A percentile compares a stretch with the other conserved stretches of the same genome.
phyloP scores from a whole-genome alignment of 2,113 vertebrate genomes.

The Sinocyclocheilus rhinocerous region DNA sequence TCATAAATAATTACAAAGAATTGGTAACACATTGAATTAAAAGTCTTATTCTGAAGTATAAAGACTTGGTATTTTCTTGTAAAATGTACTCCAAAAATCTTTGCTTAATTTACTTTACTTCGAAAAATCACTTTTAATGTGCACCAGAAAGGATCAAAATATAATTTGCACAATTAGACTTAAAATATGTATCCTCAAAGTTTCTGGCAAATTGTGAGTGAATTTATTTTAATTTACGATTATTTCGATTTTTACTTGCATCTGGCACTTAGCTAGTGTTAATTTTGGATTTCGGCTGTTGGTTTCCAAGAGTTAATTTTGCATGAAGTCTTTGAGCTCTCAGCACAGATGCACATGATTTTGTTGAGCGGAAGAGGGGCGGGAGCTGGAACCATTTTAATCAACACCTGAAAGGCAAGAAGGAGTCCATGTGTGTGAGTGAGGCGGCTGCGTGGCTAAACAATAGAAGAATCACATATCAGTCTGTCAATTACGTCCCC shows the following conservation, averaged over 20 bases:
- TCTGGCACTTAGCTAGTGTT: neutral
- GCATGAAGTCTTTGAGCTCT: neutral
- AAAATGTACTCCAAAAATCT: neutral
- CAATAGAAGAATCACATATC: slow-evolving; percentile 23
- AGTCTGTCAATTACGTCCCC: slow-evolving; percentile 30
- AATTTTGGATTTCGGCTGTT: neutral
- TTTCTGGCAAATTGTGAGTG: neutral
- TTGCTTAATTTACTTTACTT: too few species aligned
- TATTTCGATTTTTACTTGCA: neutral
- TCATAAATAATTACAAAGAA: too few species aligned
- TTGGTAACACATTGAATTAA: too few species aligned
- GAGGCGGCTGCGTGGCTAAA: neutral
- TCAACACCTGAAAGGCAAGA: slow-evolving; percentile 17
- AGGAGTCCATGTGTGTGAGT: neutral
- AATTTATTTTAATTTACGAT: neutral
- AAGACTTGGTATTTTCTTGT: too few species aligned
- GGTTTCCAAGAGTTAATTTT: neutral
- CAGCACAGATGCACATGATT: slow-evolving; percentile 10
- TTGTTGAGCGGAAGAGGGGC: neutral
- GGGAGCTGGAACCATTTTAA: slow-evolving; percentile 1
- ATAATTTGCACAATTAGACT: neutral
- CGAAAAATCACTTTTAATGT: too few species aligned
- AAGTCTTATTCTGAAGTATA: too few species aligned
- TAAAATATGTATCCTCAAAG: neutral
- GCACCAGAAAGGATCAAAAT: neutral